phyloP scores from a whole-genome alignment of 2,888 invertebrate genomes.

The Stenurella melanura region DNA sequence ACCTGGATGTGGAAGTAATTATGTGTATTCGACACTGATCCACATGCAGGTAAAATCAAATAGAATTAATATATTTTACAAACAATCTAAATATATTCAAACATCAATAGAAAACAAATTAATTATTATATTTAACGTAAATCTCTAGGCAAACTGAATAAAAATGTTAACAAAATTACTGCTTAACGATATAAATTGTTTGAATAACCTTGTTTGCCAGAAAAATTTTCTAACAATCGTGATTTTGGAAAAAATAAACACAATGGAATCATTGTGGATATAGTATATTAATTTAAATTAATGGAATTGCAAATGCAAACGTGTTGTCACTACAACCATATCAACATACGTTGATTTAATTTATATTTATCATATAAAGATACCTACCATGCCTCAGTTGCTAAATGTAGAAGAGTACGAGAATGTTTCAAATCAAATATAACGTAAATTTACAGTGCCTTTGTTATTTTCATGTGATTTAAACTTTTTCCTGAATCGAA shows the following conservation, averaged over 20 bases:
- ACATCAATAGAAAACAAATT: slow-evolving; percentile 37
- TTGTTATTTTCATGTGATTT: no score
- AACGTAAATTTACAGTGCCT: no score
- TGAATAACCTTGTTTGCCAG: slow-evolving; percentile 24
- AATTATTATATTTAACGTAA: slow-evolving; percentile 31
- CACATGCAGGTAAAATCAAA: background rate
- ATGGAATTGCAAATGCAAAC: no score
- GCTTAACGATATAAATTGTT: slow-evolving; percentile 34
- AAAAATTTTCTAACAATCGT: slow-evolving; percentile 7
- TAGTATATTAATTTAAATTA: no score
- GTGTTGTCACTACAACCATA: no score
- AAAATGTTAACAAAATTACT: slow-evolving; percentile 5
- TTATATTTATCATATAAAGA: no score
- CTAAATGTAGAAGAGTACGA: no score
- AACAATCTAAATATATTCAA: slow-evolving; percentile 4
- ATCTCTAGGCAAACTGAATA: slow-evolving; percentile 5
- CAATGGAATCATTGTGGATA: slow-evolving; percentile 9
- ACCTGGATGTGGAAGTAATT: no score
- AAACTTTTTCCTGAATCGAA: no score
- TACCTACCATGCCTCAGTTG: no score
- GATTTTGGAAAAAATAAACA: slow-evolving; percentile 15
- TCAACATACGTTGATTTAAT: no score
- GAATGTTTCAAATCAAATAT: no score
- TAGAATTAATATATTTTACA: background rate
- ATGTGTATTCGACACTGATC: background rate